Conservation (phyloP, 2,888 invertebrate species). For the Euspilapteryx auroguttella region DNA sequence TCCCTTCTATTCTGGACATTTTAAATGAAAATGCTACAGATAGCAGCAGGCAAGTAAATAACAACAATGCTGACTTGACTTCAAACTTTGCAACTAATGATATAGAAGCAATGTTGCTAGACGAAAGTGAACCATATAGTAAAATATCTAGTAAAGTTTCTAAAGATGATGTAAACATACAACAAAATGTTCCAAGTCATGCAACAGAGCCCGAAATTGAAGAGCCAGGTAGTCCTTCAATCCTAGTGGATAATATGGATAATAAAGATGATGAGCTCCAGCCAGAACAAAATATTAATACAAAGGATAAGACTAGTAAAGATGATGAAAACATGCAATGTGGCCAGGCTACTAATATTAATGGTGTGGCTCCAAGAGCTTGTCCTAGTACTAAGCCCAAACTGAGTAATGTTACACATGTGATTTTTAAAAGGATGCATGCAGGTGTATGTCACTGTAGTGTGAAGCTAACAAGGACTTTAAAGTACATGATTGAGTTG, state of each 20-base stretch:
- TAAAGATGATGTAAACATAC: not conserved
- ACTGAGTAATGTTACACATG: constrained; percentile 17
- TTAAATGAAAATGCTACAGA: constrained; percentile 24
- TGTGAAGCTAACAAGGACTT: constrained; percentile 43
- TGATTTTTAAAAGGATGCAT: constrained; percentile 36
- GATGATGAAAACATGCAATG: not conserved
- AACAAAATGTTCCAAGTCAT: too few relatives aligned
- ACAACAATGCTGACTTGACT: constrained; percentile 21
- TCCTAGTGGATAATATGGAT: not conserved
- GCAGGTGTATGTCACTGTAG: constrained; percentile 31
- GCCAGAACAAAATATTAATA: not conserved
- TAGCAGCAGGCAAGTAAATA: constrained; percentile 18
- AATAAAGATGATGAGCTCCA: not conserved
- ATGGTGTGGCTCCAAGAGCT: too few relatives aligned
- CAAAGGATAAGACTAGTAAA: not conserved
- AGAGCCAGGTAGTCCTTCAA: not conserved
- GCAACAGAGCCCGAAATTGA: not conserved
- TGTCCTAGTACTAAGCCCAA: not conserved
- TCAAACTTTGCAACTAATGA: constrained; percentile 37
- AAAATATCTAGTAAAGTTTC: too few relatives aligned
- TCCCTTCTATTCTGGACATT: constrained; percentile 54
- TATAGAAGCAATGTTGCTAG: constrained; percentile 49
- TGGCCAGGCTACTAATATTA: too few relatives aligned
- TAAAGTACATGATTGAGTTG: constrained; percentile 41
- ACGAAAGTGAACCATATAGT: constrained; percentile 17